A percentile compares a stretch with the other conserved stretches of the same genome.
Conservation (phyloP, 2,888 invertebrate species). For the Tortricodes alternella region DNA sequence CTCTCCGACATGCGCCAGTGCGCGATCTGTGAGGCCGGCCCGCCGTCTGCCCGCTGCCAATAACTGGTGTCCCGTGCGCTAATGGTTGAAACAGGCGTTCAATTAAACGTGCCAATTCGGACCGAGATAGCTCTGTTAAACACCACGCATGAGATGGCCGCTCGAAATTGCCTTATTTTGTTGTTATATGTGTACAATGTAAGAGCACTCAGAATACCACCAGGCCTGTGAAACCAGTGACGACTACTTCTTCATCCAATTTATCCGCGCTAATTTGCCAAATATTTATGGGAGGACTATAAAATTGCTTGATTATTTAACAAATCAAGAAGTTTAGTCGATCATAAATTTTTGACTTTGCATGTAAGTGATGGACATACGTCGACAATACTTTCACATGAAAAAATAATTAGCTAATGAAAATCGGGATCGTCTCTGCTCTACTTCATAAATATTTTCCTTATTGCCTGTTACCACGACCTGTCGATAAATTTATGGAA, state of each 20-base stretch:
- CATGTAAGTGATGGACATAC: constrained; percentile 30
- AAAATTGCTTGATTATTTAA: too few relatives aligned
- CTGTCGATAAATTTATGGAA: constrained; percentile 80
- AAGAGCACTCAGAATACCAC: constrained; percentile 34
- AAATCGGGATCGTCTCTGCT: constrained; percentile 63
- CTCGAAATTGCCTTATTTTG: constrained; percentile 46
- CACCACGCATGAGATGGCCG: constrained; percentile 48
- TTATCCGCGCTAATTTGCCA: too few relatives aligned
- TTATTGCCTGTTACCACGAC: constrained; percentile 80
- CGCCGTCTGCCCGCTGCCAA: constrained; percentile 55
- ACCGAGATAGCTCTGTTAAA: constrained; percentile 58
- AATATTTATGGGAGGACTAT: too few relatives aligned
- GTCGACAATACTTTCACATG: constrained; percentile 32
- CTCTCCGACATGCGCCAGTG: constrained; percentile 38
- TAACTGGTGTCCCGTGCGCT: constrained; percentile 68
- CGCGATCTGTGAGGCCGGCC: constrained; percentile 36
- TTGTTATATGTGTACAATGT: constrained; percentile 39
- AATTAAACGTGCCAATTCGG: constrained; percentile 74
- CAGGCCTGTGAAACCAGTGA: not conserved
- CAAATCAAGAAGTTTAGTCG: not conserved
- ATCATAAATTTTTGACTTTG: too few relatives aligned
- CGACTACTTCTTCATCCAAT: too few relatives aligned
- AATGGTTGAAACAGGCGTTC: constrained; percentile 73
- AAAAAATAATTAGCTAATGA: constrained; percentile 76
- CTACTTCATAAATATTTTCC: constrained; percentile 79